Evolutionary conservation across 2,797 vertebrate species (phyloP).

Genomic region (Oreochromis grahami): DNA sequence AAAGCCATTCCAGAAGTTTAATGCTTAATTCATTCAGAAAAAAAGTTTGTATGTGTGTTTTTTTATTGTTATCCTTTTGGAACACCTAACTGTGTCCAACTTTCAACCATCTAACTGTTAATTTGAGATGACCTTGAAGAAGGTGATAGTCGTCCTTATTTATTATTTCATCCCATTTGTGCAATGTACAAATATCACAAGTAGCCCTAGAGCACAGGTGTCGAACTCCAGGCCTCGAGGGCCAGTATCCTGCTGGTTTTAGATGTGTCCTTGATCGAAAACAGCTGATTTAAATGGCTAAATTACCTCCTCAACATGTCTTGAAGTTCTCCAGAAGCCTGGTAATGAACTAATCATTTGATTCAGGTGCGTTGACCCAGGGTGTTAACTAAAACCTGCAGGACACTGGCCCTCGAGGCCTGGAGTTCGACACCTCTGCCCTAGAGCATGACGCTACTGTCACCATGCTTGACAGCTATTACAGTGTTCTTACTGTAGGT

Average conservation of each 20-base stretch:
- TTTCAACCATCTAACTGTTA: not conserved
- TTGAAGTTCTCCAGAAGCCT: not conserved
- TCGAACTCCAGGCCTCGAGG: not conserved
- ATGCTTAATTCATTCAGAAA: not conserved
- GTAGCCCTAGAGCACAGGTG: not conserved
- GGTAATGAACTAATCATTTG: not conserved
- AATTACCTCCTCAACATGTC: not conserved
- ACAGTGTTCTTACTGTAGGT: not conserved
- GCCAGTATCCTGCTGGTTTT: not conserved
- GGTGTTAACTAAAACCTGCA: not conserved
- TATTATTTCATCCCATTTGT: not conserved
- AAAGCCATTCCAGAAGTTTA: not conserved
- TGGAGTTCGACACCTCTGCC: not conserved
- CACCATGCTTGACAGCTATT: not conserved
- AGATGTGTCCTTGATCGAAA: not conserved
- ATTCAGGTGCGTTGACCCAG: not conserved
- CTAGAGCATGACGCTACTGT: not conserved
- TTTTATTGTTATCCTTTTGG: not conserved
- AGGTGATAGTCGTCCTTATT: not conserved
- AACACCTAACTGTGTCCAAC: not conserved
- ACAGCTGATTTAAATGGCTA: not conserved
- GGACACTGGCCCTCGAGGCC: not conserved
- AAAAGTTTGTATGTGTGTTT: not conserved
- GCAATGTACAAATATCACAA: not conserved
- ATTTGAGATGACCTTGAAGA: not conserved